A percentile compares a stretch with the other conserved stretches of the same genome.
phyloP scores from a whole-genome alignment of 1,140 invertebrate genomes.

The Hyles vespertilio region DNA sequence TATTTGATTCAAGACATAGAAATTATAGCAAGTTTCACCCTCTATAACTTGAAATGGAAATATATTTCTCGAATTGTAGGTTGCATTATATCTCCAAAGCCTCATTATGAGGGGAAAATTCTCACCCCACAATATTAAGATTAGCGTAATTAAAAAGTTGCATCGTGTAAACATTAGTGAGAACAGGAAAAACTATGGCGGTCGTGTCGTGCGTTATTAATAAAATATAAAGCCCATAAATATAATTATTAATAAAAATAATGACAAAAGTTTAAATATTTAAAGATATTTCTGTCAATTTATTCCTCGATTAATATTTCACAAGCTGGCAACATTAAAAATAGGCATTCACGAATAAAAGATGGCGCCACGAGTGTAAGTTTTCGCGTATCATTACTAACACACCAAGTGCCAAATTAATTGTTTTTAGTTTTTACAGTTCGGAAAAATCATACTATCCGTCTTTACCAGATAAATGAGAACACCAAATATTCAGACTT shows the following conservation, averaged over 20 bases:
- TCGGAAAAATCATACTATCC: constrained; percentile 33
- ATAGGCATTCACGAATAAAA: neutral
- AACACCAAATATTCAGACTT: constrained; percentile 47
- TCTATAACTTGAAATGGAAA: no score
- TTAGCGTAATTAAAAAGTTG: no score
- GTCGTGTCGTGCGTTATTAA: neutral
- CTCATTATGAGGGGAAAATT: no score
- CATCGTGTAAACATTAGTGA: no score
- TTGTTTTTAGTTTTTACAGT: neutral
- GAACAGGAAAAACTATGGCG: no score
- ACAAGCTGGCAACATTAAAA: neutral
- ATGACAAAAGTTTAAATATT: neutral
- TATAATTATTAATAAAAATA: neutral
- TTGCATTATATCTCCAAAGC: no score
- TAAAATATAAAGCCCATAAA: neutral
- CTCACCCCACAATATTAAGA: no score
- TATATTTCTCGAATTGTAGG: no score
- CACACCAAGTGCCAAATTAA: constrained; percentile 51
- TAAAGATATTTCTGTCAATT: no score
- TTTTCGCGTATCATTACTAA: constrained; percentile 33
- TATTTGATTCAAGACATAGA: no score
- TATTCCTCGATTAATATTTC: neutral
- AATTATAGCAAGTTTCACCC: no score
- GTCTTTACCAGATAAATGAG: constrained; percentile 38
- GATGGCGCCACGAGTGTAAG: neutral